Base-by-base conservation (phyloP, 1,140 invertebrate genomes). In the Olivierus martensii region DNA sequence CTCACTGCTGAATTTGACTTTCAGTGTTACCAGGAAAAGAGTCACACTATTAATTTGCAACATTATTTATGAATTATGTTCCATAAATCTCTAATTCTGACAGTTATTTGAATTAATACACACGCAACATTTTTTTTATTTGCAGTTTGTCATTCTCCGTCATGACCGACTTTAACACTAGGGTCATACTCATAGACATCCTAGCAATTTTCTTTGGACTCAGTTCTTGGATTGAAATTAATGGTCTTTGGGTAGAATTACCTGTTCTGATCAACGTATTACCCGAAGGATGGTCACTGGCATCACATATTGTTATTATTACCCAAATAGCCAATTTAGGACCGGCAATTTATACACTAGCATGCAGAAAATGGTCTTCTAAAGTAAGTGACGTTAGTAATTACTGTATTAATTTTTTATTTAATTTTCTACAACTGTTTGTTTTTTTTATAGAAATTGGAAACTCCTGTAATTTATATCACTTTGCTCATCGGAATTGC, bases 271-370 rank as follows among this genome's bases (percentile, higher is more conserved):
- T 91, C 9, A 71, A 80, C 46, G 70, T 68, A 9, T 77, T 90
- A 37, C 91, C 91, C 0, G 92, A 96, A 73, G 76, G 77, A 64
- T 95, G 90, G 89, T 77, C 73, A 60, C 71, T 96, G 37, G 85
- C 90, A 0, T 84, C 88, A 0, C 84, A 87, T 64, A 77, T 93
- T 65, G 78, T 80, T 10, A 73, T 92, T 36, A 75, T 87, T 48
- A 80, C 89, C 15, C 87, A 77, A 71, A 69, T 89, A 11, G 89
- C 86, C 1, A 94, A 94, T 69, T 67, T 92, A n/a, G 89, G 87
- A 11, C 82, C 89, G 0, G 59, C 90, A 1, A 46, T 75, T 1
- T 90, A 87, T 56, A 49, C 71, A 71, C 28, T 69, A 9, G 28
- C 28, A 28, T 28, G 28, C 9, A 28, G 28, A 28, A 28, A 28